Evolutionary conservation across 2,113 vertebrate species (phyloP), one percentile per base, ranked within the genome.

Genomic region (Ranitomeya variabilis): DNA sequence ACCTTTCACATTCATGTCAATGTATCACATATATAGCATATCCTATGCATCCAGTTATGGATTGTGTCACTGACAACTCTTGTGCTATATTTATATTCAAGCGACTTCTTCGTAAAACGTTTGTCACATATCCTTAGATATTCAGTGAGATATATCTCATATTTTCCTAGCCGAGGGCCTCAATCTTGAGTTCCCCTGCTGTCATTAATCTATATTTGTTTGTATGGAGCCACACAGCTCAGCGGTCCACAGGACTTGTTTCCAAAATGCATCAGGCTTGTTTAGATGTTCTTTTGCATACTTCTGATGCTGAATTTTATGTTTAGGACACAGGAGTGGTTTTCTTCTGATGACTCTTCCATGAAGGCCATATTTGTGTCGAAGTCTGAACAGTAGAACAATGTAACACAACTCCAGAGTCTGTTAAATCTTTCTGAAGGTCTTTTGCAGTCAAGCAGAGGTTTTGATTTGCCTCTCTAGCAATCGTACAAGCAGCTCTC

Each of bases 161-260:
- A 52, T 19, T 74, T 85, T 71, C 31, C 19, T 52, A 52, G 85
- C 59, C 45, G 19, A n/a, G 23, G 26, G 59, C 13, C n/a, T 76
- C 71, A 71, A 45, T 86, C 16, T 52, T 52, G 12, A 79, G 9
- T 67, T 19, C 15, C 26, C 37, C 37, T 7, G 45, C 57, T 80
- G 76, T 54, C 45, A 87, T 79, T 52, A 80, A 80, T 87, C 45
- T 45, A 66, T 67, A 80, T 79, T 67, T 86, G 81, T 86, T 57
- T 78, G 37, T 66, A 23, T 64, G 8, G 14, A 66, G 31, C n/a
- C 21, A 52, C 18, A 21, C 21, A 69, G 69, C 31, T 26, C 66
- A 60, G 18, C 2, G 66, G 11, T 45, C 37, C 37, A 45, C 37
- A 45, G 37, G 37, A 45, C 37, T 45, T 45, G 37, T 45, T 45